A percentile compares a stretch with the other conserved stretches of the same genome.
phyloP scores from a whole-genome alignment of 2,888 invertebrate species.

The Lissonota sp. region DNA sequence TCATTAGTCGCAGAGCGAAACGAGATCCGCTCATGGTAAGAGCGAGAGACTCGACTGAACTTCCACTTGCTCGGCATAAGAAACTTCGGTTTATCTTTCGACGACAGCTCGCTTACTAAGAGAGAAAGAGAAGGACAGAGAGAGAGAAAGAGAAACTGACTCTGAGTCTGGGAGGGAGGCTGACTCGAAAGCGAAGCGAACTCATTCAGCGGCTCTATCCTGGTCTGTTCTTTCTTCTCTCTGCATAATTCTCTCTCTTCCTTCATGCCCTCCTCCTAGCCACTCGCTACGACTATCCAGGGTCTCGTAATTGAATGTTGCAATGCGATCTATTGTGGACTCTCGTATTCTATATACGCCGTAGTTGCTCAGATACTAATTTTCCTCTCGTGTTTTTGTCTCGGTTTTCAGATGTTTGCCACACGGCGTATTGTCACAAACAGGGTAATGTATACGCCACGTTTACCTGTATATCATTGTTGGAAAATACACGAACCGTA shows the following conservation, averaged over 20 bases:
- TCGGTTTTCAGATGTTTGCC: conserved; percentile 6
- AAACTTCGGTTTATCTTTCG: conserved; percentile 75
- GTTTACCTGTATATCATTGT: not conserved
- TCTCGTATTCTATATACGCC: conserved; percentile 44
- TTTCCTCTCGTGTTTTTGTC: conserved; percentile 53
- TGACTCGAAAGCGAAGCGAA: conserved; percentile 50
- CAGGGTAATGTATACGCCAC: not conserved
- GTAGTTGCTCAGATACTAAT: conserved; percentile 47
- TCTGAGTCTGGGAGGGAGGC: conserved; percentile 54
- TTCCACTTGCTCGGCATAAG: conserved; percentile 67
- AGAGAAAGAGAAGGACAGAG: conserved; percentile 7
- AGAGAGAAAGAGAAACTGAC: conserved; percentile 26
- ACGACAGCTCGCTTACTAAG: conserved; percentile 38
- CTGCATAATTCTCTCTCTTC: conserved; percentile 27
- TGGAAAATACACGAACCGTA: conserved; percentile 23
- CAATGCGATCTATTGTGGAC: conserved; percentile 53
- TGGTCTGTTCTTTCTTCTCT: conserved; percentile 45
- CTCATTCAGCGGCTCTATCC: conserved; percentile 44
- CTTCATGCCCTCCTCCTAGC: not conserved
- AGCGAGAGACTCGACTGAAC: conserved; percentile 47
- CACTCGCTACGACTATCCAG: conserved; percentile 13
- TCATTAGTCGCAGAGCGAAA: conserved; percentile 66
- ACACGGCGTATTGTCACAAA: conserved; percentile 38
- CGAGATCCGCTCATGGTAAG: conserved; percentile 45
- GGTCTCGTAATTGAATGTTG: conserved; percentile 62